Percentiles rank a stretch among this genome's conserved stretches.
phyloP scores from a whole-genome alignment of 2,113 vertebrate genomes.

The Mesoclemmys tuberculata region DNA sequence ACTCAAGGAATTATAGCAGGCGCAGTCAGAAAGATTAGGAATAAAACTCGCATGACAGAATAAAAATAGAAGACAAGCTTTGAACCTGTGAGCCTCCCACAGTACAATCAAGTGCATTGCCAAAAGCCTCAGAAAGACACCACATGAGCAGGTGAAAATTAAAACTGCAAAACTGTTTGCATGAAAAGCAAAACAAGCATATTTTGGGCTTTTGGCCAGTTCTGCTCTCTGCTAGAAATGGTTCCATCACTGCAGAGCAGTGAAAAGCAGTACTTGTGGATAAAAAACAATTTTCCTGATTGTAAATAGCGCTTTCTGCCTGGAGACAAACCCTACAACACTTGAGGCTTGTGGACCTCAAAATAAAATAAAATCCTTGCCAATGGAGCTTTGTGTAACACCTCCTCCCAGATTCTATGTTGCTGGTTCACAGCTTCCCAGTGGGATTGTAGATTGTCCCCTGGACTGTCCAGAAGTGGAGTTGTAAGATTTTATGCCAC shows the following conservation, averaged over 20 bases:
- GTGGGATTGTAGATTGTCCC: not conserved
- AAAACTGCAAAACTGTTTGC: conserved; percentile 44
- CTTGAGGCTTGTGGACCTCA: not conserved
- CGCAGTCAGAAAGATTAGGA: conserved; percentile 9
- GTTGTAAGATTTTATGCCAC: not conserved
- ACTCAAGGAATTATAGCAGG: conserved; percentile 36
- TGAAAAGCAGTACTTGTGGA: not conserved
- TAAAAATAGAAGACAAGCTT: conserved; percentile 49
- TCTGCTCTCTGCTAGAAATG: conserved; percentile 30
- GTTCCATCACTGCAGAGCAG: conserved; percentile 10
- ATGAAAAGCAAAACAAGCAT: conserved; percentile 49
- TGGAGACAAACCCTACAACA: not conserved
- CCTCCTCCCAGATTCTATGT: not conserved
- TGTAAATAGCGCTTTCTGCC: not conserved
- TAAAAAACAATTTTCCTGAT: not conserved
- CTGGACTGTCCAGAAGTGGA: too few species aligned
- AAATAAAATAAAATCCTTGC: not conserved
- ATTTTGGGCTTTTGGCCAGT: conserved; percentile 38
- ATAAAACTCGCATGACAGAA: conserved; percentile 4
- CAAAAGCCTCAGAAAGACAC: conserved; percentile 9
- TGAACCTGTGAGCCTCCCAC: conserved; percentile 27
- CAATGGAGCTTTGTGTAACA: not conserved
- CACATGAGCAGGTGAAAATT: conserved; percentile 52
- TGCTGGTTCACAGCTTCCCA: not conserved
- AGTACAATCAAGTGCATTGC: conserved; percentile 19